phyloP scores from a whole-genome alignment of 2,113 vertebrate genomes.

The Mystacornis crossleyi region DNA sequence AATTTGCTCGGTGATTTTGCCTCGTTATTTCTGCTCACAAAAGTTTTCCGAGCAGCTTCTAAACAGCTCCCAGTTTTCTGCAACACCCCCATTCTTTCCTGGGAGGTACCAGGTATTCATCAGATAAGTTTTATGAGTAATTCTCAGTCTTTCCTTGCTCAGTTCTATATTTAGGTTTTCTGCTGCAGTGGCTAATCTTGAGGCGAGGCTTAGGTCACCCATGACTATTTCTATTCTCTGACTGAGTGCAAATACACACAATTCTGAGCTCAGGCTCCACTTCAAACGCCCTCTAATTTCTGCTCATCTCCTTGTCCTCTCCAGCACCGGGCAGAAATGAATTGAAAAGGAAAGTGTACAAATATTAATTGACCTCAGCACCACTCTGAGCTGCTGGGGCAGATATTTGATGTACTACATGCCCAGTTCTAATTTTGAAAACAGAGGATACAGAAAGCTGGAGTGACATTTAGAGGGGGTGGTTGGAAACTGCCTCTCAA shows the following conservation, averaged over 20 bases:
- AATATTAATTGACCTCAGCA: constrained; percentile 5
- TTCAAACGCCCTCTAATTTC: background rate
- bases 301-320: background rate
- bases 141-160: background rate
- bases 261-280: background rate
- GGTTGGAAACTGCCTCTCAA: background rate
- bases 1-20: background rate
- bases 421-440: background rate
- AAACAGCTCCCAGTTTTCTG: background rate
- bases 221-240: background rate
- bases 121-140: constrained; percentile 38
- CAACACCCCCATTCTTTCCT: background rate
- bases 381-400: background rate
- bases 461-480: background rate
- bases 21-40: background rate
- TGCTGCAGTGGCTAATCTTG: constrained; percentile 13
- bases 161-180: constrained; percentile 21
- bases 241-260: background rate
- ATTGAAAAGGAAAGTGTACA: background rate
- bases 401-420: background rate
- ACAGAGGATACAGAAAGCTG: background rate
- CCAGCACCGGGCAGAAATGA: background rate
- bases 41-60: background rate
- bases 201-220: constrained; percentile 26
- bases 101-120: background rate